Evolutionary conservation across 2,113 vertebrate species (phyloP), one percentile per base, ranked within the genome.

Genomic region (Turnix velox): DNA sequence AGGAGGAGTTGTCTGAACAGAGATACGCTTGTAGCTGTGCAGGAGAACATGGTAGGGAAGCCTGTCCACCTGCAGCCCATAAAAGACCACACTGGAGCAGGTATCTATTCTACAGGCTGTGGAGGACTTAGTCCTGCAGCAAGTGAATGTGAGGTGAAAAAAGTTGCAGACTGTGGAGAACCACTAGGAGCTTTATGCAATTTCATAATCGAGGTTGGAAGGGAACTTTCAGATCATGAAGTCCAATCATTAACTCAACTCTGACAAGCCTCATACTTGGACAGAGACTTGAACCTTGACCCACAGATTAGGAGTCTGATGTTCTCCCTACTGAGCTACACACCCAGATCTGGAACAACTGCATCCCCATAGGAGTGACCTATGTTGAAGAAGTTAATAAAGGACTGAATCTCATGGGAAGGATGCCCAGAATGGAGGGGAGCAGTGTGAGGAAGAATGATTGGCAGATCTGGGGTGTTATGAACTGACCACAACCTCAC

Each of bases 401-500:
- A 66, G 22, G 17, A 45, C n/a, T 42, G 4, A 37, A 66, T 37
- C 10, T 10, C 30, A n/a, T n/a, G 35, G 49, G 28, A 65, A 5
- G 10, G 4, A 31, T 4, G n/a, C 4, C 8, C 25, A 43, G 3
- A 40, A 5, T 5, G 58, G 20, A 80, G 20, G 4, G 13, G 2
- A 55, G 49, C 16, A 52, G 8, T 14, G n/a, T 20, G 19, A 78
- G 5, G 3, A 72, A 16, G 18, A 75, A 49, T 27, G 9, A 62
- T 23, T 9, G n/a, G 48, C 22, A 76, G 48, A 40, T 8, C 10
- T 48, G 42, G 71, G 65, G 22, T 14, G 20, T 42, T 46, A 51
- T 17, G 19, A 39, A 61, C 8, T 43, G 48, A 49, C 6, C 0
- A 0, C 31, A 58, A 25, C 4, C 8, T 12, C 6, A 20, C 62